These are phyloP conservation scores for Melanotaenia maccullochi DNA, from an alignment of 2,797 vertebrate species.

Conservation along the genomic window DNA sequence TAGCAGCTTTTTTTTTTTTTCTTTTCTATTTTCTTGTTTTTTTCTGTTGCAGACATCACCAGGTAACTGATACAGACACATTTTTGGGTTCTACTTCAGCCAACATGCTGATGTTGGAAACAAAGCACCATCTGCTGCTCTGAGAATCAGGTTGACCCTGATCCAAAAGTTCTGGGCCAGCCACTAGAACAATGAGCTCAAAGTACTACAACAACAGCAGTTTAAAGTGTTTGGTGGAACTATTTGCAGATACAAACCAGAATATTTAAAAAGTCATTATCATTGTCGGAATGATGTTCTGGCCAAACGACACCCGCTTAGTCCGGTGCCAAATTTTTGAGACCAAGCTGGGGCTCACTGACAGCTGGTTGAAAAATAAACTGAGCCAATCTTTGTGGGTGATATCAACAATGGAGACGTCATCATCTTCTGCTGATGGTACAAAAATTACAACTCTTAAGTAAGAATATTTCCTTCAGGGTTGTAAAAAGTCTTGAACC, in stretches of 20 bases:
- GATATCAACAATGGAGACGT: not conserved
- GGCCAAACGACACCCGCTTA: not conserved
- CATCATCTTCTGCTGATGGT: not conserved
- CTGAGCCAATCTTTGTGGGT: not conserved
- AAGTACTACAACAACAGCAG: not conserved
- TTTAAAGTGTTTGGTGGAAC: not conserved
- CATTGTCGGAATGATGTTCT: not conserved
- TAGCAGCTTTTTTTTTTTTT: no score
- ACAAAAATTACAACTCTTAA: not conserved
- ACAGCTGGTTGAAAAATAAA: slow-evolving; percentile 3
- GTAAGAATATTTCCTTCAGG: not conserved
- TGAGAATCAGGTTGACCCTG: not conserved
- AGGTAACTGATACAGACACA: no score
- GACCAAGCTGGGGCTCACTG: not conserved
- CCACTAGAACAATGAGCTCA: no score
- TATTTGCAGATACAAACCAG: no score
- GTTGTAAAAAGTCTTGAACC: not conserved
- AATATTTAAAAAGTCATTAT: not conserved
- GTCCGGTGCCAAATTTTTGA: not conserved
- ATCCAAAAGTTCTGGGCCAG: not conserved
- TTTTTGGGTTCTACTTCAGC: no score
- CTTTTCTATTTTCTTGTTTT: no score
- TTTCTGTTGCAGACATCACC: no score
- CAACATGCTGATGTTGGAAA: no score
- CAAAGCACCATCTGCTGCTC: not conserved